Base-by-base conservation (phyloP, 2,888 invertebrate species). In the Oscheius myriophilus region DNA sequence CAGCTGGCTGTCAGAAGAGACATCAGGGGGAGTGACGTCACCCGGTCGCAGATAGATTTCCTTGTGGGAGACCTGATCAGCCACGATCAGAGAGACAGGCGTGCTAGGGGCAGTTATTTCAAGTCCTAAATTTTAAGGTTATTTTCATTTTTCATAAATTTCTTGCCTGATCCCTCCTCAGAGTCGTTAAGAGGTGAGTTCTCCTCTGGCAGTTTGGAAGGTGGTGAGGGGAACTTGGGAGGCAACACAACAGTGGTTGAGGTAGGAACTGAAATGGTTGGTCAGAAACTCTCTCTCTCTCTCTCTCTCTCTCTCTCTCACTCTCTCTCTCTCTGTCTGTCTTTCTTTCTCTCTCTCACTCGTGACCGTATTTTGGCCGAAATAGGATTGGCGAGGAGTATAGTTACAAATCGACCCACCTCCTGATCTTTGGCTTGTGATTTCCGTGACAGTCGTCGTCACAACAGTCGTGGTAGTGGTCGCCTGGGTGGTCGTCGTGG, bases 401-500 rank as follows among this genome's bases (percentile, higher is more conserved):
- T n/a, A n/a, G n/a, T n/a, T 33, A 23, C 21, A 18, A 21, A 41
- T 41, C 6, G 6, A 33, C 46, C 39, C 11, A 66, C 66, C 18
- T 16, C 51, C 55, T 18, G 68, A 70, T 18, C 79, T 75, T 67
- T 75, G 79, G 54, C 72, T 73, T 23, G 62, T 67, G 25, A 76
- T 72, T 12, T 77, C 72, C 21, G 69, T 75, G 54, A 72, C 63
- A 16, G 75, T 71, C 2, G 74, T 68, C 12, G 70, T 71, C n/a
- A 67, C 57, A n/a, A 70, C 43, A 9, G 61, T 51, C n/a, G 76
- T 64, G 12, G 70, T 67, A 14, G 61, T 42, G 9, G 61, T 33
- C 12, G 46, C 14, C n/a, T 33, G 39, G 14, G 67, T 70, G 21
- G 75, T 61, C 25, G 65, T 54, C 6, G 63, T 49, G 96, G 95